Evolutionary conservation across 2,888 invertebrate genomes (phyloP), one percentile per base, ranked within the genome.

Genomic region (Azorinus chamasolen): DNA sequence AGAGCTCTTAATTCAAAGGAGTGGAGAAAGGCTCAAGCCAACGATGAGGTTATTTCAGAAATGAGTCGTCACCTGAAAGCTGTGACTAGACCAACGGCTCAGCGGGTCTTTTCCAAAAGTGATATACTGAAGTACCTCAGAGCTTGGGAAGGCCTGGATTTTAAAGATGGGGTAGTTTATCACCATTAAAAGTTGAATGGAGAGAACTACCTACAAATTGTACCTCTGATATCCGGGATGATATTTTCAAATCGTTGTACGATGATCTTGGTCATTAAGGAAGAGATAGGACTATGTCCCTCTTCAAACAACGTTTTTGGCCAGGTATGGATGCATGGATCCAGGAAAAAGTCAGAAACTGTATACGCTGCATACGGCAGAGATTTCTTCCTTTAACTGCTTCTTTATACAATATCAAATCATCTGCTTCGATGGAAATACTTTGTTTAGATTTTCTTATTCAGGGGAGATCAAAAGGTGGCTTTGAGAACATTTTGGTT

Each of bases 261-360:
- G 39, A 50, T 43, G 71, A 71, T 18, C 57, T 63, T 1, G 71
- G 71, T 16, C 71, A 71, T 20, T 57, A 63, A 32, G 71, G 63
- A 32, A n/a, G 63, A 20, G 63, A 63, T 24, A 24, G 71, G n/a
- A 71, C 71, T 2, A 50, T 27, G 3, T 55, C 50, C 12, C 24
- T 64, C 0, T 58, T 64, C 6, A 70, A 57, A 20, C 37, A 53
- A 37, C 25, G 61, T n/a, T 69, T 69, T 24, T 61, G 69, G 61
- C 51, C 69, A 32, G 61, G 61, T 4, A 54, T 68, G 58, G 58
- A 58, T 14, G 5, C 25, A 1, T 48, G 16, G 22, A 25, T 66
- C 1, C 10, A 25, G n/a, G 39, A 41, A 16, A 24, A 10, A 18
- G 54, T 64, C 1, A 14, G 27, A 25, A 41, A 45, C 8, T 64